Evolutionary conservation across 2,113 vertebrate species (phyloP), one percentile per base, ranked within the genome.

Genomic region (Microcebus tavaratra): DNA sequence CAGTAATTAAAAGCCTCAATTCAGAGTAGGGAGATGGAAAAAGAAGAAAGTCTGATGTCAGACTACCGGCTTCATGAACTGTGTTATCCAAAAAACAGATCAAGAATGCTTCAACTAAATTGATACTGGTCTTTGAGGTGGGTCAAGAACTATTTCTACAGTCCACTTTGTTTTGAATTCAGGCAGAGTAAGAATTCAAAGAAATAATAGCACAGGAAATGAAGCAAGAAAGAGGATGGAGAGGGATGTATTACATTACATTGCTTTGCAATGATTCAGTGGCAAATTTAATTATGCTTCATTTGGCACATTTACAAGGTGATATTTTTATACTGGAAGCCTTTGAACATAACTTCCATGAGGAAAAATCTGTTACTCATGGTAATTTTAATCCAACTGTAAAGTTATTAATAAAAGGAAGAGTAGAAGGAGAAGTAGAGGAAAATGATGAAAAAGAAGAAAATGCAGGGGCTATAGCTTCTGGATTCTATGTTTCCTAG

Each of bases 241-340:
- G 15, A 10, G 17, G 23, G 2, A 2, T 31, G 6, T 68, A 12
- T 85, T 29, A 42, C 2, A 55, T n/a, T n/a, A n/a, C n/a, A n/a
- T 20, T 10, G 12, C 73, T 90, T 48, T 72, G 53, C 39, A 86
- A 18, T 84, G 48, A 84, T 34, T 92, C 39, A 57, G 5, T 42
- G 55, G 29, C 23, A 95, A 95, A 78, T 67, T 39, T 80, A 68
- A 89, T 92, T 79, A 10, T 34, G 42, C 14, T 50, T 87, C 65
- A 72, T 72, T 80, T 94, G 76, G 59, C 23, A 88, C 8, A 78
- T 93, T 85, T 65, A 65, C 36, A 84, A 92, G 42, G 57, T 42
- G 84, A 78, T 91, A 72, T 88, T 95, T 96, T 95, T 88, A 87
- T 57, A n/a, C 75, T 90, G 55, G 88, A 84, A 84, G 36, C 1